phyloP scores from a whole-genome alignment of 2,113 vertebrate species.

The Fregata magnificens region DNA sequence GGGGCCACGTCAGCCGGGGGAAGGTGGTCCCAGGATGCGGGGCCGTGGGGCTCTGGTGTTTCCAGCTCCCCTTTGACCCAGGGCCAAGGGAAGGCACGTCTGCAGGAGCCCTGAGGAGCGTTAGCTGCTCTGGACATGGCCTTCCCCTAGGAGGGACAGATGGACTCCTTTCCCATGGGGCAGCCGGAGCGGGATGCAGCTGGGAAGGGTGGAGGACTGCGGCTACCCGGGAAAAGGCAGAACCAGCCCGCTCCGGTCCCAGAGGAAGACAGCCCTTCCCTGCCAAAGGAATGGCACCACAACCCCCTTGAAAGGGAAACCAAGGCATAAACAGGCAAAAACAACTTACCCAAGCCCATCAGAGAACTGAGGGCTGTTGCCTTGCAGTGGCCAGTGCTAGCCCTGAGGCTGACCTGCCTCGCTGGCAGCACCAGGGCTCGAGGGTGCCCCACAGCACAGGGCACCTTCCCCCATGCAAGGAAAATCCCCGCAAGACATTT shows the following conservation, averaged over 20 bases:
- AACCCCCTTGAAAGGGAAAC: not conserved
- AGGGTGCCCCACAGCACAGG: not conserved
- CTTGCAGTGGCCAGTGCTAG: not conserved
- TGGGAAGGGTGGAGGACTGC: not conserved
- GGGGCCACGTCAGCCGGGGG: rapidly evolving
- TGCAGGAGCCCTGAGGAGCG: rapidly evolving
- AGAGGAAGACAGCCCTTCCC: not conserved
- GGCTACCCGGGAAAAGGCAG: not conserved
- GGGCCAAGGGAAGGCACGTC: rapidly evolving
- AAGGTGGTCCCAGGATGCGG: not conserved
- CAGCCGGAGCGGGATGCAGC: rapidly evolving
- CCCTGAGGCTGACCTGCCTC: not conserved
- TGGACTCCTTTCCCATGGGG: rapidly evolving
- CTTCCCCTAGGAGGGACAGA: not conserved
- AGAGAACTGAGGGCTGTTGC: not conserved
- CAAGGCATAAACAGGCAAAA: not conserved
- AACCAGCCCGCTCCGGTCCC: rapidly evolving
- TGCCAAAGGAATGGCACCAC: not conserved
- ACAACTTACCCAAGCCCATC: rapidly evolving
- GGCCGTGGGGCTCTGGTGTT: rapidly evolving
- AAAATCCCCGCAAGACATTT: not conserved
- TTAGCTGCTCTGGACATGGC: not conserved
- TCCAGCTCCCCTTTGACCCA: not conserved
- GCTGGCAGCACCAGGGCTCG: not conserved
- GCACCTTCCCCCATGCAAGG: rapidly evolving